Evolutionary conservation across 2,888 invertebrate genomes (phyloP), one percentile per base, ranked within the genome.

Genomic region (Marasmarcha lunaedactyla): DNA sequence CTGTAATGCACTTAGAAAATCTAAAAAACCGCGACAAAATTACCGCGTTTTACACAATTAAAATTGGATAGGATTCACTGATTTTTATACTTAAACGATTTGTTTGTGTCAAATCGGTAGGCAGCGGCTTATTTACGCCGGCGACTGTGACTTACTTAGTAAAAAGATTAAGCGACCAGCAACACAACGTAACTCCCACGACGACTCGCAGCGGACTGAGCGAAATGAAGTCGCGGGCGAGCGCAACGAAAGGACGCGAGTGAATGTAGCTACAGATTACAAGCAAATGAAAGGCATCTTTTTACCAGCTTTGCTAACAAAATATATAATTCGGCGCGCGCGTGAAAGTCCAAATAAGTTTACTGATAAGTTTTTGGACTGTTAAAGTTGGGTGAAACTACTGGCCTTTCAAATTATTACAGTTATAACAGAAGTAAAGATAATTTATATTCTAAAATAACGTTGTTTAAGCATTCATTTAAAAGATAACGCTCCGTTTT

Each of bases 171-270:
- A 5, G 3, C 20, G 20, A 51, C 46, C 41, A 42, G 51, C 49
- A 49, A 51, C 58, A 47, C 58, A 47, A 63, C 61, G 58, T 61
- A 55, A 61, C 54, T 68, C 68, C 71, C 63, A 71, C 76, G 57
- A 59, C 59, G 53, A 64, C 63, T 73, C 76, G 78, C 77, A 79
- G 68, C 63, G 70, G 69, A 83, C 81, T 83, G 74, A 70, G 49
- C 51, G 64, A 51, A 54, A 58, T 68, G 78, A 79, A 76, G 61
- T 76, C 67, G 76, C 59, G 60, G 47, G 43, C 58, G 65, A 55
- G 58, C 69, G 61, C 53, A 51, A 51, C 57, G 52, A 15, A 55
- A 51, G 47, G 65, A 68, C 53, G 60, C 63, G 66, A 64, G 63
- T 73, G 77, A 79, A 78, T 43, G 50, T 56, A 74, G 77, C 61